Conservation (phyloP, 2,888 invertebrate species). For the Taenaris catops region DNA sequence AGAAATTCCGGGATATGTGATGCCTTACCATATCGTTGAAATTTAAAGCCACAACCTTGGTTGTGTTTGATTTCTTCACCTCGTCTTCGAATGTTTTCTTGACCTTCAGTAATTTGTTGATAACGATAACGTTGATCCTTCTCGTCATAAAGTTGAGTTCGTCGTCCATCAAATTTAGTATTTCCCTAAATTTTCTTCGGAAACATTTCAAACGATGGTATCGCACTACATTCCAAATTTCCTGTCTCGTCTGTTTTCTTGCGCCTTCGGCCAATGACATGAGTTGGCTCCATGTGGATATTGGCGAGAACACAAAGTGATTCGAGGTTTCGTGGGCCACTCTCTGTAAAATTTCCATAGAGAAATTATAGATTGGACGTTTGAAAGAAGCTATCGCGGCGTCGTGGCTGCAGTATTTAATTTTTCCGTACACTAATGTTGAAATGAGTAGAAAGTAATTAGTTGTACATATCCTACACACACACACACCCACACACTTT, state of each 20-base stretch:
- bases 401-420: conserved; percentile 34
- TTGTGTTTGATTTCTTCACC: conserved; percentile 34
- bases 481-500: too few species aligned
- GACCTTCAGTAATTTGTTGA: conserved; percentile 40
- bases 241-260: conserved; percentile 34
- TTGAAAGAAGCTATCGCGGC: conserved; percentile 36
- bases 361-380: conserved; percentile 47
- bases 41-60: conserved; percentile 38
- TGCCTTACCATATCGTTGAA: too few species aligned
- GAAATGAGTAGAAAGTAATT: conserved; percentile 6
- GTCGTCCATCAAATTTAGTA: conserved; percentile 36
- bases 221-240: conserved; percentile 45
- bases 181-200: conserved; percentile 34
- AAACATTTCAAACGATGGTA: conserved; percentile 43
- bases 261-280: conserved; percentile 50
- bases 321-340: conserved; percentile 39
- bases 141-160: conserved; percentile 32
- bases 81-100: conserved; percentile 36
- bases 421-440: conserved; percentile 18
- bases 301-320: conserved; percentile 56
- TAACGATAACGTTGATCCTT: conserved; percentile 38
- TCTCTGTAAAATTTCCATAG: conserved; percentile 43
- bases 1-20: too few species aligned
- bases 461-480: conserved; percentile 11
- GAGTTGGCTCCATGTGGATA: conserved; percentile 54